Conservation (phyloP, 2,797 vertebrate genomes). For the Sebastes elongatus region DNA sequence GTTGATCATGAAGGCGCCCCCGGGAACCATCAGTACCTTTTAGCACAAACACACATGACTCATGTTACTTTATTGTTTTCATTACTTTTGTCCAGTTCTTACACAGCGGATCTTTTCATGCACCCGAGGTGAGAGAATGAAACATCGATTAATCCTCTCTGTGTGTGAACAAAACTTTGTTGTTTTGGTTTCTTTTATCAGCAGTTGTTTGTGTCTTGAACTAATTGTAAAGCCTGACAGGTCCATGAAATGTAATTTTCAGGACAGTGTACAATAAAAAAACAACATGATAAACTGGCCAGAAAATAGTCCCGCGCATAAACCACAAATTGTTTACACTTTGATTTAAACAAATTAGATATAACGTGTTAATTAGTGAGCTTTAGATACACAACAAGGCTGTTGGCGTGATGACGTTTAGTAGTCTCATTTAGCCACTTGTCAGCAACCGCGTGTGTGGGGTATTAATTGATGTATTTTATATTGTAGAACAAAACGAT, state of each 20-base stretch:
- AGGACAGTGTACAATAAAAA: not conserved
- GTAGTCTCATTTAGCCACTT: too few relatives aligned
- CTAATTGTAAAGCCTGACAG: not conserved
- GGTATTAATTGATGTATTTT: too few relatives aligned
- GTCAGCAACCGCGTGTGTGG: too few relatives aligned
- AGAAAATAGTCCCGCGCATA: not conserved
- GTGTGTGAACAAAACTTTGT: not conserved
- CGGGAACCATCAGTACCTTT: constrained; percentile 92
- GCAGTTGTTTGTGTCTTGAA: not conserved
- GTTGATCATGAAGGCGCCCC: constrained; percentile 87
- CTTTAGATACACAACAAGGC: not conserved
- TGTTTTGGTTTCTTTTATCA: not conserved
- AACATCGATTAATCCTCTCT: not conserved
- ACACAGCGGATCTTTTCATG: not conserved
- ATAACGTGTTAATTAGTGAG: not conserved
- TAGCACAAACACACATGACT: not conserved
- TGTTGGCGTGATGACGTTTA: too few relatives aligned
- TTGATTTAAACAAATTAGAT: not conserved
- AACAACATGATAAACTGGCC: not conserved
- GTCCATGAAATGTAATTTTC: not conserved
- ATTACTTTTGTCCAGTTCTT: not conserved
- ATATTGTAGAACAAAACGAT: too few relatives aligned
- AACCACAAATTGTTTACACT: not conserved
- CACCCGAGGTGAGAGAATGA: not conserved
- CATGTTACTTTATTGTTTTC: not conserved